Evolutionary conservation across 2,888 invertebrate species (phyloP).

Genomic region (Neria commutata): DNA sequence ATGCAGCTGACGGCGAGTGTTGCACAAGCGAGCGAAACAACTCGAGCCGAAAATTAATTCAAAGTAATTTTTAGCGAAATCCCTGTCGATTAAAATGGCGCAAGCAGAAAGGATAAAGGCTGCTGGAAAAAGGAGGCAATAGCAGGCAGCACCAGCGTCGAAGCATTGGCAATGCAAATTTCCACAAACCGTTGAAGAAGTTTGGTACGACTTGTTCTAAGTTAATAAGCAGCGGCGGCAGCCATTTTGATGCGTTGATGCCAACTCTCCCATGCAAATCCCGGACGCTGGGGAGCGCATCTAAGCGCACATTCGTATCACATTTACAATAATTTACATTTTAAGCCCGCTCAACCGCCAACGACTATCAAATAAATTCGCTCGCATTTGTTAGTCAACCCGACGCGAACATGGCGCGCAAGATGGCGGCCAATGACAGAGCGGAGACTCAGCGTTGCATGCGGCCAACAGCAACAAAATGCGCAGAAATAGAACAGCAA

Average conservation of each 20-base stretch:
- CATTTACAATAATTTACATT: conserved; percentile 55
- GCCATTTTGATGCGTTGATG: conserved; percentile 11
- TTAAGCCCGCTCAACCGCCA: conserved; percentile 44
- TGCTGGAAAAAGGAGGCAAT: background rate
- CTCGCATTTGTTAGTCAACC: conserved; percentile 25
- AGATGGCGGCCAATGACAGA: conserved; percentile 12
- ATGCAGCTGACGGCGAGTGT: background rate
- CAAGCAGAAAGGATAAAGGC: background rate
- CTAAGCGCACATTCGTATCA: conserved; percentile 42
- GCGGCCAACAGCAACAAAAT: background rate
- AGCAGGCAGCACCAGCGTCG: background rate
- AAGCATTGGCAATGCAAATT: background rate
- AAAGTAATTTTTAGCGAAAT: conserved; percentile 43
- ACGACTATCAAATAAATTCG: conserved; percentile 41
- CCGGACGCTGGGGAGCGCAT: conserved; percentile 40
- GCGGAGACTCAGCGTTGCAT: background rate
- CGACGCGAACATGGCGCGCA: conserved; percentile 17
- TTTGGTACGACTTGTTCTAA: conserved; percentile 29
- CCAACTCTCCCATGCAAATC: conserved; percentile 34
- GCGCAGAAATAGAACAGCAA: conserved; percentile 12
- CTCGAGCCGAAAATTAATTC: conserved; percentile 41
- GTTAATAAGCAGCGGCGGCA: conserved; percentile 37
- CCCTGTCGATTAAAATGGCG: conserved; percentile 29
- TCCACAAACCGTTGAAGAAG: background rate
- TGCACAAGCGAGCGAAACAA: conserved; percentile 9